Evolutionary conservation across 2,888 invertebrate genomes (phyloP).

Genomic region (Hirtodrosophila histrioides): DNA sequence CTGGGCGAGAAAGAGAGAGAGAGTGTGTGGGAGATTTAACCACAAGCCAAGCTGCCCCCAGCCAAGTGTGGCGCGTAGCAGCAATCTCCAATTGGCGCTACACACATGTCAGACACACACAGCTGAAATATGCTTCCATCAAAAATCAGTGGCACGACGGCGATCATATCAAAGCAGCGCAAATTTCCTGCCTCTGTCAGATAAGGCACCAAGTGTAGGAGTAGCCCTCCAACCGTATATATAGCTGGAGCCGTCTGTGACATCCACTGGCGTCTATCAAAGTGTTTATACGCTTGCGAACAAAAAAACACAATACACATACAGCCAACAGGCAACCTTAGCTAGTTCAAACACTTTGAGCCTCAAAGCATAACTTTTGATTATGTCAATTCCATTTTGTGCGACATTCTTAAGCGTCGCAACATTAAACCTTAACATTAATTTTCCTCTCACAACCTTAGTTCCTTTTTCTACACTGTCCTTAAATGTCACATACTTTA

Average conservation of each 20-base stretch:
- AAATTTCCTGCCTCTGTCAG: conserved; percentile 72
- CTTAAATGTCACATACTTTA: background rate
- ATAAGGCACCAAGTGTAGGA: conserved; percentile 65
- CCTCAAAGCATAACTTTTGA: too few species aligned
- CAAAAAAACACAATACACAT: conserved; percentile 3
- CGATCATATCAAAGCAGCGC: conserved; percentile 78
- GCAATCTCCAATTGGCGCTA: conserved; percentile 67
- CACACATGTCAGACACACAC: conserved; percentile 38
- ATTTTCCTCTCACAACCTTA: background rate
- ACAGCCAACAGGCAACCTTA: conserved; percentile 1
- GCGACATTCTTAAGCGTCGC: too few species aligned
- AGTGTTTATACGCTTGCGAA: conserved; percentile 39
- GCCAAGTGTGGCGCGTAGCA: conserved; percentile 58
- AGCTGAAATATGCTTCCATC: conserved; percentile 71
- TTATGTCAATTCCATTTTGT: too few species aligned
- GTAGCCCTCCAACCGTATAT: conserved; percentile 8
- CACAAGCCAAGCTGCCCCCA: conserved; percentile 1
- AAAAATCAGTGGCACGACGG: conserved; percentile 68
- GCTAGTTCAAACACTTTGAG: conserved; percentile 2
- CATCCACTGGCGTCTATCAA: conserved; percentile 68
- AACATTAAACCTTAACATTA: too few species aligned
- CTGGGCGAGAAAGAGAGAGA: conserved; percentile 28
- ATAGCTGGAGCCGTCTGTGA: conserved; percentile 40
- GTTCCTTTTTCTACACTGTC: background rate
- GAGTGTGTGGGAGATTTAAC: background rate